Base-by-base conservation (phyloP, 2,113 vertebrate genomes). In the Amblyornis subalaris region DNA sequence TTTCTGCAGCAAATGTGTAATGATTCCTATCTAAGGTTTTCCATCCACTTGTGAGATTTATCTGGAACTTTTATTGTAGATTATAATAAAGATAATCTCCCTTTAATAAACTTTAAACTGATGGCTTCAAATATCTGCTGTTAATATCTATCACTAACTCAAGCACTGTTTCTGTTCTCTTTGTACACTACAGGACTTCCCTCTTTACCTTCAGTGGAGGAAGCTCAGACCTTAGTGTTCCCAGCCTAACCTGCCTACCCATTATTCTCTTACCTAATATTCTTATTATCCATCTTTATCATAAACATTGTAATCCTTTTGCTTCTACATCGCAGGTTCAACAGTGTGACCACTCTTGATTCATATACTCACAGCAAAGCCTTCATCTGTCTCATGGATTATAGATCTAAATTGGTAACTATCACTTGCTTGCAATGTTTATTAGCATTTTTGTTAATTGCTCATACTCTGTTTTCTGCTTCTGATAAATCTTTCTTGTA, bases 371-470 rank as follows among this genome's bases (percentile, higher is more conserved):
- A 90, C 82, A 95, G 94, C 88, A 97, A 94, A 95, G 88, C 85
- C 93, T 96, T 79, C 95, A 90, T 88, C 93, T 90, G 62, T 95
- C 79, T 95, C 90, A 95, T 96, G 96, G 93, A 96, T 95, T 97
- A 95, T 97, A 96, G 93, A 95, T 95, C 93, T 90, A 95, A 95
- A 97, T 97, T 96, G 96, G 95, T 96, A 97, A 96, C 92, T 96
- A 95, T 96, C 55, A 1, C 90, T 96, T 95, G 94, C 93, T 96
- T 95, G 85, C 72, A 86, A 55, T 94, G 92, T 89, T 93, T 97
- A 86, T 78, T 94, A 86, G 67, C 69, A 71, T 53, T 81, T 93
- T 3, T 64, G 28, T 86, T 93, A 90, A 88, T 88, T 95, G 65
- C 88, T 95, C 7, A 12, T 80, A 6, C n/a, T 92, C 8, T 93